A percentile compares a stretch with the other conserved stretches of the same genome.
Conservation (phyloP, 2,888 invertebrate genomes). For the Hypsopygia costalis region DNA sequence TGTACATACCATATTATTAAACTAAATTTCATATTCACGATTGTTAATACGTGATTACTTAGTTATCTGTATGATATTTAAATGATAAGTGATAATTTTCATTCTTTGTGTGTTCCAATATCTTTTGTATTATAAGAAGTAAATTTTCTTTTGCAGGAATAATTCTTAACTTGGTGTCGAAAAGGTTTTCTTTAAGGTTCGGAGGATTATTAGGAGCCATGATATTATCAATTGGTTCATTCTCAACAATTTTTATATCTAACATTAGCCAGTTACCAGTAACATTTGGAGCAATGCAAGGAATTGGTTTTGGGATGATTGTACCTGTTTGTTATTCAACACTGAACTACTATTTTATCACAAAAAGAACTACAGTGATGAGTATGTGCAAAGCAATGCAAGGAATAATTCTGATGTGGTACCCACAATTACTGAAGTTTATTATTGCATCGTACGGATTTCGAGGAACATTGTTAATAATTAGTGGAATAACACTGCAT, state of each 20-base stretch:
- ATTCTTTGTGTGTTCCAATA: no score
- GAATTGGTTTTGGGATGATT: conserved; percentile 83
- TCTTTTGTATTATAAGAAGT: no score
- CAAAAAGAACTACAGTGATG: conserved; percentile 82
- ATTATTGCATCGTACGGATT: conserved; percentile 80
- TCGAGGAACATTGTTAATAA: conserved; percentile 80
- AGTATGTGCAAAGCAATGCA: conserved; percentile 82
- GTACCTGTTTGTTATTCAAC: conserved; percentile 82
- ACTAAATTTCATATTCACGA: no score
- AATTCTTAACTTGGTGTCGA: conserved; percentile 77
- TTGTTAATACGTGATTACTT: no score
- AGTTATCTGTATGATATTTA: no score
- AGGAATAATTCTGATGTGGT: conserved; percentile 78
- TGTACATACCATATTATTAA: no score
- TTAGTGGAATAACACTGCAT: conserved; percentile 81
- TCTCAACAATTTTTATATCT: conserved; percentile 74
- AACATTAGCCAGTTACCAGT: conserved; percentile 78
- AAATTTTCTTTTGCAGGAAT: conserved; percentile 82
- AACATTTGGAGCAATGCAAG: conserved; percentile 79
- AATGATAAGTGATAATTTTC: no score
- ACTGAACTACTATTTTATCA: conserved; percentile 82
- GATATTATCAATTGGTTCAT: conserved; percentile 72
- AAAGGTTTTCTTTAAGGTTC: conserved; percentile 70
- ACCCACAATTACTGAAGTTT: conserved; percentile 76
- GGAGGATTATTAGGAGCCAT: conserved; percentile 80